These are phyloP conservation scores for Hedya salicella DNA, from an alignment of 2,888 invertebrate genomes.

Conservation along the genomic window DNA sequence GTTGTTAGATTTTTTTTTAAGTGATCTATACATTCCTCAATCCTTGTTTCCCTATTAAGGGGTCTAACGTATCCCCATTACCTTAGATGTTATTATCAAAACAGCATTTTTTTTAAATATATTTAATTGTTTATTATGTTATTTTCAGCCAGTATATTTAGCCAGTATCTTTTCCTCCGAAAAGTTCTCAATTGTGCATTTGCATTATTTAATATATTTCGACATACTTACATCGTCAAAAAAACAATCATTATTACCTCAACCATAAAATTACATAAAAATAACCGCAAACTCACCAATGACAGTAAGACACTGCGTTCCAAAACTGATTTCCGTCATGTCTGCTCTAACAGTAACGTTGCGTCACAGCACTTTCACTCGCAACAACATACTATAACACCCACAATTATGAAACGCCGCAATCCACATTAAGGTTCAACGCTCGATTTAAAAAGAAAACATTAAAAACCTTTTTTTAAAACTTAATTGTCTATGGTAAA, in stretches of 20 bases:
- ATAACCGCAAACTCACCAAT: constrained; percentile 66
- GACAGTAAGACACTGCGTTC: constrained; percentile 73
- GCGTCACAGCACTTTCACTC: constrained; percentile 83
- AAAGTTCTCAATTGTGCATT: not conserved
- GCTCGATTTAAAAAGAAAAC: constrained; percentile 60
- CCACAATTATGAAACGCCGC: constrained; percentile 63
- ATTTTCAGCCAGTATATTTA: too few species aligned
- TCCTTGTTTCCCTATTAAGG: too few species aligned
- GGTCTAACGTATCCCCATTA: too few species aligned
- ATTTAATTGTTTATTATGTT: too few species aligned
- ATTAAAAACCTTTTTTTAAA: constrained; percentile 51
- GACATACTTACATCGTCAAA: not conserved
- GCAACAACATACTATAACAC: constrained; percentile 69
- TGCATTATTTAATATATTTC: constrained; percentile 3
- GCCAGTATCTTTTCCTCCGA: not conserved
- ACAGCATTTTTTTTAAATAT: too few species aligned
- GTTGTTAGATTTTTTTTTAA: too few species aligned
- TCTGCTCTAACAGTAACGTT: constrained; percentile 75
- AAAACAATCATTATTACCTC: not conserved
- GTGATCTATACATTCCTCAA: too few species aligned
- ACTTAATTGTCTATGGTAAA: constrained; percentile 41
- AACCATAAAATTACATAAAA: constrained; percentile 37
- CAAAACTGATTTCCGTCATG: constrained; percentile 77
- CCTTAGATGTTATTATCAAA: too few species aligned
- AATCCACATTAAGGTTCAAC: constrained; percentile 72